Percentiles rank a stretch among this genome's conserved stretches.
Evolutionary conservation across 2,113 vertebrate genomes (phyloP).

Genomic region (Holacanthus passer): DNA sequence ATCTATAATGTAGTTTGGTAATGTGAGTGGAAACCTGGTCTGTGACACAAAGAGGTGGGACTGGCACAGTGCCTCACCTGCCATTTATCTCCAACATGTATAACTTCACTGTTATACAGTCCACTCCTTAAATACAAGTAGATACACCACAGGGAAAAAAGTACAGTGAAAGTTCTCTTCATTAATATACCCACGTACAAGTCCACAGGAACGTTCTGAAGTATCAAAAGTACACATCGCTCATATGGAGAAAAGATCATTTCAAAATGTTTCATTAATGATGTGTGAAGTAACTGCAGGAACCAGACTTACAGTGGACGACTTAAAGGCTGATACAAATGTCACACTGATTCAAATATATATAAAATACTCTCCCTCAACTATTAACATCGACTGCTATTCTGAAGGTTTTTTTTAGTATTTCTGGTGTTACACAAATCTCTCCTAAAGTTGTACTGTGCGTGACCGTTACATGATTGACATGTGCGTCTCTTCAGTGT

Average conservation of each 20-base stretch:
- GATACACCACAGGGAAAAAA: neutral
- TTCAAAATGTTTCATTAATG: constrained; percentile 16
- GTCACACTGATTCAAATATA: neutral
- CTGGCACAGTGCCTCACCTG: constrained; percentile 24
- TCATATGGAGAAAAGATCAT: neutral
- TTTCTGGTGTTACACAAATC: no score
- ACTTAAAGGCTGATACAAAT: neutral
- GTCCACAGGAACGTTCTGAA: neutral
- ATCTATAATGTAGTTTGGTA: constrained; percentile 80
- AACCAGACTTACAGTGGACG: neutral
- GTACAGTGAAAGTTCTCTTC: neutral
- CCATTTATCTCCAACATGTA: neutral
- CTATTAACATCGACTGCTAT: neutral
- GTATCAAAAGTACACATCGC: neutral
- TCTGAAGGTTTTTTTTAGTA: no score
- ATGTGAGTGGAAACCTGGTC: constrained; percentile 60
- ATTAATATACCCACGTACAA: neutral
- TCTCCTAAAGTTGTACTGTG: no score
- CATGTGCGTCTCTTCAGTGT: no score
- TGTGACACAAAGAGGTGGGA: constrained; percentile 19
- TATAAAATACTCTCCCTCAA: neutral
- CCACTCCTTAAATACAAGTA: neutral
- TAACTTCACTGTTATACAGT: neutral
- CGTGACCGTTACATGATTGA: no score
- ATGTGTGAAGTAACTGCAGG: neutral